A percentile compares a stretch with the other conserved stretches of the same genome.
These are phyloP conservation scores for rabbit (Oryctolagus cuniculus) DNA, from an alignment of 2,113 vertebrate genomes.

Conservation along the genomic window mOryCun1.1 NC_091432.1:106712501-106713000, in stretches of 20 bases:
- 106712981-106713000: neutral
- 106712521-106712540: no score
- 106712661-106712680: no score
- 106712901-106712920: neutral
- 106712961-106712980: neutral
- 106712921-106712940: neutral
- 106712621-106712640: no score
- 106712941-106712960: neutral
- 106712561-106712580: no score
- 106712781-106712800: neutral
- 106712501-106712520: no score
- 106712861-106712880: rapidly evolving
- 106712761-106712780: neutral
- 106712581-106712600: no score
- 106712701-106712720: neutral
- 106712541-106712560: no score
- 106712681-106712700: no score
- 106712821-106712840: no score
- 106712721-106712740: neutral
- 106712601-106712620: no score
- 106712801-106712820: neutral
- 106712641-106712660: no score
- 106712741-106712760: rapidly evolving
- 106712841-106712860: neutral
- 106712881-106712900: neutral